phyloP scores from a whole-genome alignment of 2,113 vertebrate species.

The Bujurquina vittata region DNA sequence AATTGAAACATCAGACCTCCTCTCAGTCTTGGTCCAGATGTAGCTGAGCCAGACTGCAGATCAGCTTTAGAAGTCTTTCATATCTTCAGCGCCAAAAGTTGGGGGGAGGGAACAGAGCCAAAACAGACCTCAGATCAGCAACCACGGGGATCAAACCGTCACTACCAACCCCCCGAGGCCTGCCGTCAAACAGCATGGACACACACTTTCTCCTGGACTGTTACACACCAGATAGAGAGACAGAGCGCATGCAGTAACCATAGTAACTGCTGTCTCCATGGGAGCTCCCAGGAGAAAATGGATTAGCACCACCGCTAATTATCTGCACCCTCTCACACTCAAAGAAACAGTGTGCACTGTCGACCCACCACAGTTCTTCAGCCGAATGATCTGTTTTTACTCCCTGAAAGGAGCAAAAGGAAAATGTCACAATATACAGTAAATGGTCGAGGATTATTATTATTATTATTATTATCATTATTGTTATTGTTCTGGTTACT shows the following conservation, averaged over 20 bases:
- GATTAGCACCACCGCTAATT: slow-evolving; percentile 66
- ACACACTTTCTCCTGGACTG: slow-evolving; percentile 58
- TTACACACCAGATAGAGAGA: slow-evolving; percentile 56
- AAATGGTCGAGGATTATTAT: slow-evolving; percentile 32
- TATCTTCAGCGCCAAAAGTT: slow-evolving; percentile 34
- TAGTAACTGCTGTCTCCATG: slow-evolving; percentile 65
- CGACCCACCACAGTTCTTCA: slow-evolving; percentile 48
- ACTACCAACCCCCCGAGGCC: slow-evolving; percentile 44
- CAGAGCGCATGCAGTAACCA: slow-evolving; percentile 63
- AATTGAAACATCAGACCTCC: slow-evolving; percentile 42
- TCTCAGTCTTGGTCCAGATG: slow-evolving; percentile 52
- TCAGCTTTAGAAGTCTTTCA: slow-evolving; percentile 51
- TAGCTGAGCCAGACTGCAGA: slow-evolving; percentile 52
- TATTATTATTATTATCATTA: slow-evolving; percentile 39
- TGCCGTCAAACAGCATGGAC: slow-evolving; percentile 36
- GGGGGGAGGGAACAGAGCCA: slow-evolving; percentile 44
- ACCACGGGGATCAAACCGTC: slow-evolving; percentile 39
- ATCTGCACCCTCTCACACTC: slow-evolving; percentile 48
- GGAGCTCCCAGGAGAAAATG: slow-evolving; percentile 48
- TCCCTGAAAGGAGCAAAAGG: slow-evolving; percentile 29
- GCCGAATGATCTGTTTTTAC: slow-evolving; percentile 74
- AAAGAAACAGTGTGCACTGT: slow-evolving; percentile 43
- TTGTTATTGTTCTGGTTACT: slow-evolving; percentile 67
- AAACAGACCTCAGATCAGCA: slow-evolving; percentile 58
- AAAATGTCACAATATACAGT: slow-evolving; percentile 31